Percentiles rank a stretch among this genome's conserved stretches.
These are phyloP conservation scores for Phyllotis vaccarum DNA, from an alignment of 2,797 vertebrate species.

Conservation along the genomic window DNA sequence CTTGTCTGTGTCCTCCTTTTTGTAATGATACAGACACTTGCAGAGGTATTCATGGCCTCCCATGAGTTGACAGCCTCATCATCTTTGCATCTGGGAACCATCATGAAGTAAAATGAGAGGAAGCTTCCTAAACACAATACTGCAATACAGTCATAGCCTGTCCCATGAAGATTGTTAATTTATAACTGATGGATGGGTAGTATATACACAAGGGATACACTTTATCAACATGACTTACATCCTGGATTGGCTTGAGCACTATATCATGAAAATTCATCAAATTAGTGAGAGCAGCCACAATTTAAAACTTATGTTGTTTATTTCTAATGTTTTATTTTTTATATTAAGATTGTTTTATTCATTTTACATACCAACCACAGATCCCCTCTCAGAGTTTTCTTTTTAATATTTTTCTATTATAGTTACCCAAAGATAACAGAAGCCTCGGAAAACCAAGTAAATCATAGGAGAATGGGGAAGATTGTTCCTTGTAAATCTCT, in stretches of 20 bases:
- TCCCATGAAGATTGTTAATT: too few relatives aligned
- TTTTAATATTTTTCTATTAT: not conserved
- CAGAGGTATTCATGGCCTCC: not conserved
- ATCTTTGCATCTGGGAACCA: not conserved
- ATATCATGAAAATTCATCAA: too few relatives aligned
- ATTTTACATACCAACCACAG: too few relatives aligned
- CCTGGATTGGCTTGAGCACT: not conserved
- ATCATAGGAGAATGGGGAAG: too few relatives aligned
- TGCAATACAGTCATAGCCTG: too few relatives aligned
- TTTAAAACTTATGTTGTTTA: not conserved
- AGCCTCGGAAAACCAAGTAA: not conserved
- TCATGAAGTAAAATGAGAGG: not conserved
- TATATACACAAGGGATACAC: not conserved
- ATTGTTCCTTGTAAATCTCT: not conserved
- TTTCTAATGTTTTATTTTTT: not conserved
- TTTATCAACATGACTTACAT: not conserved
- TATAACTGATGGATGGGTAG: not conserved
- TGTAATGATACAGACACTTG: not conserved
- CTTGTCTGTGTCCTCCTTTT: not conserved
- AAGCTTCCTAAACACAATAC: not conserved
- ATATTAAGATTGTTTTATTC: too few relatives aligned
- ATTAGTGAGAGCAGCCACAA: too few relatives aligned
- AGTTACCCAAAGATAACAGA: not conserved
- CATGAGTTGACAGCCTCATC: not conserved
- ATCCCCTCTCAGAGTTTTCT: not conserved